phyloP scores from a whole-genome alignment of 2,797 vertebrate genomes.

The Onychomys torridus region DNA sequence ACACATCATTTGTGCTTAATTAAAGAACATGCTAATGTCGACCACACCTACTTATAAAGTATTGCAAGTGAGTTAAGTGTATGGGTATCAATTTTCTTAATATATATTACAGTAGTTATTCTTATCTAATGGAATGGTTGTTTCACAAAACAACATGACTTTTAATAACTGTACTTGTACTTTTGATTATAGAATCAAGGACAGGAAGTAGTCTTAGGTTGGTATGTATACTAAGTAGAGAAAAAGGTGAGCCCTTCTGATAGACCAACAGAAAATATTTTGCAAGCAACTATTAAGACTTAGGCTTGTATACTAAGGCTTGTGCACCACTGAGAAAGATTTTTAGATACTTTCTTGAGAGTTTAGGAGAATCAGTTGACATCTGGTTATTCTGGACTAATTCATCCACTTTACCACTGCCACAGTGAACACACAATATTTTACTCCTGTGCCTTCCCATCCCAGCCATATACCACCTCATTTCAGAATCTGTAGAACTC shows the following conservation, averaged over 20 bases:
- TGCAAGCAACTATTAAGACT: background rate
- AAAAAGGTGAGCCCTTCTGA: background rate
- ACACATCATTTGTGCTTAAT: constrained; percentile 25
- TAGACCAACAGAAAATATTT: background rate
- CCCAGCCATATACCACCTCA: background rate
- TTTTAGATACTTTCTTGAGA: background rate
- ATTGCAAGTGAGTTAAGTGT: background rate
- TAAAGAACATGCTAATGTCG: background rate
- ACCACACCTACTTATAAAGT: background rate
- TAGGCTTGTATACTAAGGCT: too few species aligned
- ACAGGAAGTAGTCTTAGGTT: background rate
- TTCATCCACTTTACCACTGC: background rate
- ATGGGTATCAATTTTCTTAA: background rate
- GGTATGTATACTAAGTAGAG: background rate
- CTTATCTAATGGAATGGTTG: background rate
- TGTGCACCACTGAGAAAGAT: background rate
- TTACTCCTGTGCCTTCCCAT: background rate
- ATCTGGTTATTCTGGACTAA: background rate
- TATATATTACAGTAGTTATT: background rate
- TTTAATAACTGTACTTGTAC: background rate
- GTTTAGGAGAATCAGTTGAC: background rate
- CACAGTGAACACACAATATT: background rate
- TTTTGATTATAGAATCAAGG: constrained; percentile 6
- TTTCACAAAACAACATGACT: background rate
- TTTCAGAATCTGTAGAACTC: background rate